Base-by-base conservation (phyloP, 2,113 vertebrate species). In the Semicossyphus pulcher region DNA sequence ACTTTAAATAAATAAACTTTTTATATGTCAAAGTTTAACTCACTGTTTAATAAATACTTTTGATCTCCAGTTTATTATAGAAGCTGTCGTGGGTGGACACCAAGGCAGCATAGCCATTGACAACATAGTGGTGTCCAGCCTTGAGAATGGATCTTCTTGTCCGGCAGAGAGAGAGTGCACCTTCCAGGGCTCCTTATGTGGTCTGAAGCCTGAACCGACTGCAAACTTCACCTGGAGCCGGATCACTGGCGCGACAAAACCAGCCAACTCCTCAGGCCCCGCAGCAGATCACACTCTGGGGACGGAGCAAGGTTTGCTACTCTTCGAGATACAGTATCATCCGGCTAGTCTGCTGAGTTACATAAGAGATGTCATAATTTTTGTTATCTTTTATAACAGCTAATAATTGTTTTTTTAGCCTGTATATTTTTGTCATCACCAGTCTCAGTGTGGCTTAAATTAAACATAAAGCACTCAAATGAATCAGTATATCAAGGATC, bases 121-220 rank as follows among this genome's bases (percentile, higher is more conserved):
- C 66, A 83, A 94, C 20, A 45, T 94, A 3, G 31, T 51, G 11
- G 90, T 94, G 61, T 82, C 25, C 31, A 77, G 23, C 54, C 53
- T 76, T 31, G 8, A 34, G 21, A 70, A 53, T n/a, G 89, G 86
- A 20, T 88, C 87, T 1, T 88, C 87, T 1, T 94, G 94, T 67
- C 90, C 90, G 0, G 64, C 92, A 31, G 94, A 94, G 76, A 88
- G 87, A 31, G 94, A 94, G 77, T 94, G 94, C 87, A 93, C 92
- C 51, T 94, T 94, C 70, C 92, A 94, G 72, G 88, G 83, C 11
- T 94, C 93, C 34, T 78, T 92, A n/a, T 94, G 94, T 15, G 92
- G 92, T n/a, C 65, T 94, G 51, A 70, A 63, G 70, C 65, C 77
- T 2, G 76, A 86, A 9, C 51, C 72, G 0, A 57, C 81, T 8